These are phyloP conservation scores for Cavia aperea DNA, from an alignment of 2,113 vertebrate genomes.

Conservation along the genomic window DNA sequence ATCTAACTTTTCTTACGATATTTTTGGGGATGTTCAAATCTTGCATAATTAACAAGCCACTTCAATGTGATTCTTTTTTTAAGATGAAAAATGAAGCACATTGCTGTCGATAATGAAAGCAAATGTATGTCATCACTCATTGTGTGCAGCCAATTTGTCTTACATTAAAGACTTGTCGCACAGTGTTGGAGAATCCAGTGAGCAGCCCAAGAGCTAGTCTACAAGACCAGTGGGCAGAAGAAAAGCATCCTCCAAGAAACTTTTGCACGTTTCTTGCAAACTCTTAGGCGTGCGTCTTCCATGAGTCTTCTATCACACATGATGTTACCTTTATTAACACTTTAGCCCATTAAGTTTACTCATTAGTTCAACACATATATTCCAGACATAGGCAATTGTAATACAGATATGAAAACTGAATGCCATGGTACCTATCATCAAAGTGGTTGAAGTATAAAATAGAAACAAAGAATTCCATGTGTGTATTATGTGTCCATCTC, in stretches of 20 bases:
- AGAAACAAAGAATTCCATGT: neutral
- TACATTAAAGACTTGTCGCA: conserved; percentile 61
- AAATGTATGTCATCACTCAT: conserved; percentile 76
- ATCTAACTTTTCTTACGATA: neutral
- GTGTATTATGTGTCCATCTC: neutral
- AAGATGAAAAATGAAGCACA: conserved; percentile 74
- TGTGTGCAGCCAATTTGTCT: conserved; percentile 69
- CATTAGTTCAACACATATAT: neutral
- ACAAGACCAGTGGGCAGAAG: conserved; percentile 47
- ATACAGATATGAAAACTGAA: neutral
- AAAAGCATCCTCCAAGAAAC: conserved; percentile 49
- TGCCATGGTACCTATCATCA: neutral
- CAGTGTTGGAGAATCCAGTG: conserved; percentile 61
- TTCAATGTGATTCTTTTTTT: conserved; percentile 51
- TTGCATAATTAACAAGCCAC: conserved; percentile 70
- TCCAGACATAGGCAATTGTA: neutral
- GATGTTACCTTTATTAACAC: neutral
- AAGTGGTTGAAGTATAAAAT: neutral
- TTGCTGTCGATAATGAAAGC: conserved; percentile 73
- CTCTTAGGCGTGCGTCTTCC: neutral
- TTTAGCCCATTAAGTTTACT: neutral
- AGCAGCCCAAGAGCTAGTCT: conserved; percentile 48
- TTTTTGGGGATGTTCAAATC: conserved; percentile 43
- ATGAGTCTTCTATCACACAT: neutral
- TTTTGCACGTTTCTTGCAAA: neutral